Evolutionary conservation across 1,140 invertebrate species (phyloP).

Genomic region (Microplitis mediator): DNA sequence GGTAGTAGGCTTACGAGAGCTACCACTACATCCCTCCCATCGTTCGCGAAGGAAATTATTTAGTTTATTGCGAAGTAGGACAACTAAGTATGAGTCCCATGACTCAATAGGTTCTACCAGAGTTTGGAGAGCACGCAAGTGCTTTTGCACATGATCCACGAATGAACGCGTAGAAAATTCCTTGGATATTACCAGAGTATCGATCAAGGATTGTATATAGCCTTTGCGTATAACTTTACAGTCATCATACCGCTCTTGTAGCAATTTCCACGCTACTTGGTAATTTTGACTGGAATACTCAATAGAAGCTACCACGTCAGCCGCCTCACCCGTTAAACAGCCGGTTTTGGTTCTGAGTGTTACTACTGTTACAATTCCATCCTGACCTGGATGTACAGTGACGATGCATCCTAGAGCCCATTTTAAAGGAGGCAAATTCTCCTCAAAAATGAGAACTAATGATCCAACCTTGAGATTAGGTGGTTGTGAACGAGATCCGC

Average conservation of each 20-base stretch:
- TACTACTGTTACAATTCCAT: neutral
- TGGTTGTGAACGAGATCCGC: too few relatives aligned
- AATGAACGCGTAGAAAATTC: slow-evolving; percentile 13
- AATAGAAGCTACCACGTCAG: too few relatives aligned
- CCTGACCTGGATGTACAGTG: neutral
- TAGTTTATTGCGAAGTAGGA: neutral
- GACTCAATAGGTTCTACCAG: slow-evolving; percentile 27
- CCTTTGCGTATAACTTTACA: slow-evolving; percentile 25
- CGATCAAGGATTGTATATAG: slow-evolving; percentile 28
- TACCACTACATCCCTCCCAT: slow-evolving; percentile 18
- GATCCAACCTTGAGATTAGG: too few relatives aligned
- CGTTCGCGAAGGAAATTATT: slow-evolving; percentile 20
- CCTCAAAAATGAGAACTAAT: too few relatives aligned
- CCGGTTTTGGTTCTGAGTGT: neutral
- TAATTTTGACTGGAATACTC: too few relatives aligned
- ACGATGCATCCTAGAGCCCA: neutral
- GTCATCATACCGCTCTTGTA: slow-evolving; percentile 45
- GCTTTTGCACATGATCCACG: slow-evolving; percentile 12
- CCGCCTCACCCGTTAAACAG: too few relatives aligned
- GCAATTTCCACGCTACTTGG: slow-evolving; percentile 30
- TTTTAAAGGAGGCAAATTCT: too few relatives aligned
- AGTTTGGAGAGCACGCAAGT: slow-evolving; percentile 31
- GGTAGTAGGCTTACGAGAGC: too few relatives aligned
- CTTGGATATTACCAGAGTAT: too few relatives aligned
- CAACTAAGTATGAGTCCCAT: slow-evolving; percentile 40